phyloP scores from a whole-genome alignment of 30 jellyfish, hydroid and myxozoan genomes.

The Aurelia aurita region DNA sequence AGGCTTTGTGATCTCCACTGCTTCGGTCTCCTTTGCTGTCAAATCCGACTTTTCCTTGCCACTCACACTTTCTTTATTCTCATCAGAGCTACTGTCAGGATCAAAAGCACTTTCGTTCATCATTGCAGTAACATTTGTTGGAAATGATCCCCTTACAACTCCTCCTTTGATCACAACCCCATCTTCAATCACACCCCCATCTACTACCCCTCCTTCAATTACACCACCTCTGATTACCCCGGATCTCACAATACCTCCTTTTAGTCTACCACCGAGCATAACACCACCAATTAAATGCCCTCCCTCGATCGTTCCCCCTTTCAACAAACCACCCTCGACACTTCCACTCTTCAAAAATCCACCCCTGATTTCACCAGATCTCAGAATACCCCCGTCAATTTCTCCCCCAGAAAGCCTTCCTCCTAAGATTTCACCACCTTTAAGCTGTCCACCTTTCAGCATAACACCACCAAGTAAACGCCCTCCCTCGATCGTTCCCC shows the following conservation, averaged over 20 bases:
- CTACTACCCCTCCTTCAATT: slow-evolving; percentile 92
- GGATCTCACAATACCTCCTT: slow-evolving; percentile 92
- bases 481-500: slow-evolving; percentile 96
- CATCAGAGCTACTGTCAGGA: slow-evolving; percentile 1
- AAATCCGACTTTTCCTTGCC: background rate
- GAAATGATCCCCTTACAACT: slow-evolving; percentile 80
- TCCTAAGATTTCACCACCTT: slow-evolving; percentile 90
- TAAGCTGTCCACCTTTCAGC: slow-evolving; percentile 85
- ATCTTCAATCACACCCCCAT: slow-evolving; percentile 96
- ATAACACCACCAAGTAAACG: slow-evolving; percentile 92
- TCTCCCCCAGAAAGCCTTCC: slow-evolving; percentile 87
- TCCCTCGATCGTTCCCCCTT: slow-evolving; percentile 92
- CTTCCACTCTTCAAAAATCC: slow-evolving; percentile 88
- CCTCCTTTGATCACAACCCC: slow-evolving; percentile 95
- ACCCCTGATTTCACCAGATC: slow-evolving; percentile 89
- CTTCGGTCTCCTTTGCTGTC: background rate
- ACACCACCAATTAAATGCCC: slow-evolving; percentile 97
- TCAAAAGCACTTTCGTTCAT: background rate
- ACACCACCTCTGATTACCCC: slow-evolving; percentile 94
- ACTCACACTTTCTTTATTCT: background rate
- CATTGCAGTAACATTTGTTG: slow-evolving; percentile 19
- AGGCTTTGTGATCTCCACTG: slow-evolving; percentile 8
- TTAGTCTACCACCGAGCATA: slow-evolving; percentile 90
- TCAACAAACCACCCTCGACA: slow-evolving; percentile 93
- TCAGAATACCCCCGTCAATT: slow-evolving; percentile 91